Percentiles rank a stretch among this genome's conserved stretches.
Conservation (phyloP, 1,140 invertebrate species). For the Pararge aegeria region DNA sequence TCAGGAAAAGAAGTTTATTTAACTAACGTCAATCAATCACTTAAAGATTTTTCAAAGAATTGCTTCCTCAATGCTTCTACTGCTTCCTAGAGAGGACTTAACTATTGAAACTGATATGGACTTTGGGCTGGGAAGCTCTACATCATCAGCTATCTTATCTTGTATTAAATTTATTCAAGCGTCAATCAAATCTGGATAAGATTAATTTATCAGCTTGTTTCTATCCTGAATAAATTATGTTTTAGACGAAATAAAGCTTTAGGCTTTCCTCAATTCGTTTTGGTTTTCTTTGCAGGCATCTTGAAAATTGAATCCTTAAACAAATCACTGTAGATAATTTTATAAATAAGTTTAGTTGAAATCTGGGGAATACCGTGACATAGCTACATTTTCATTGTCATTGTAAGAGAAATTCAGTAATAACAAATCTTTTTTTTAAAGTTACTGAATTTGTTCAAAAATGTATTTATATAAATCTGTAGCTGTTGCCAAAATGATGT, state of each 20-base stretch:
- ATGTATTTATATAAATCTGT: too few relatives aligned
- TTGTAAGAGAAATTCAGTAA: too few relatives aligned
- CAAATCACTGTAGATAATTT: not conserved
- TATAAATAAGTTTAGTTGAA: too few relatives aligned
- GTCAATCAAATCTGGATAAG: constrained; percentile 17
- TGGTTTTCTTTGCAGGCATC: not conserved
- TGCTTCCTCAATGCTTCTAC: not conserved
- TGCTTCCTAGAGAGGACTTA: not conserved
- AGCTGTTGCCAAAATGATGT: constrained; percentile 1
- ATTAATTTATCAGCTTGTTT: constrained; percentile 6
- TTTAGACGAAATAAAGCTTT: not conserved
- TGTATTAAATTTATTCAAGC: not conserved
- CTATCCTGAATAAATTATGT: not conserved
- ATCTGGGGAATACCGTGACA: too few relatives aligned
- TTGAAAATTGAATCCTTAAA: not conserved
- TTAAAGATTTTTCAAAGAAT: not conserved
- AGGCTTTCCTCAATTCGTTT: not conserved
- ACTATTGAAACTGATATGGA: not conserved
- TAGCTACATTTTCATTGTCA: too few relatives aligned
- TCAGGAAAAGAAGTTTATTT: too few relatives aligned
- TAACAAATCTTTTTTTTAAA: too few relatives aligned
- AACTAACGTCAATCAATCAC: not conserved
- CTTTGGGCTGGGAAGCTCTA: not conserved
- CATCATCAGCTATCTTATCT: constrained; percentile 3
- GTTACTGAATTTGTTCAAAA: too few relatives aligned